phyloP scores from a whole-genome alignment of 2,797 vertebrate species.

The Onychomys torridus region DNA sequence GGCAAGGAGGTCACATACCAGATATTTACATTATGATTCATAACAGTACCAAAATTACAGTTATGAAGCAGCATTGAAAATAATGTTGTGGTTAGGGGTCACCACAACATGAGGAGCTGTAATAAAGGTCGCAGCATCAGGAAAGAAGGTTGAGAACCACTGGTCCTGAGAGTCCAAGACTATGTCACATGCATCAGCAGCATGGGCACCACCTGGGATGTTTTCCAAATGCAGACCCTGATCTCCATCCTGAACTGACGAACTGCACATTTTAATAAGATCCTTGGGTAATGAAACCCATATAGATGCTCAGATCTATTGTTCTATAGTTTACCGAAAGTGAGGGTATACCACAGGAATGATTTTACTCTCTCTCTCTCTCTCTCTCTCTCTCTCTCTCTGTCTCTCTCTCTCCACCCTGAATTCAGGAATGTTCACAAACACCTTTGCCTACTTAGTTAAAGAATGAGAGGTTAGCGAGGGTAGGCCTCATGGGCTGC shows the following conservation, averaged over 20 bases:
- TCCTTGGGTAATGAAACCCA: not conserved
- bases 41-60: not conserved
- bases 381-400: no score
- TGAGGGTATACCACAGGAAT: no score
- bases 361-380: no score
- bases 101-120: no score
- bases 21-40: not conserved
- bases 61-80: not conserved
- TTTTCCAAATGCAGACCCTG: not conserved
- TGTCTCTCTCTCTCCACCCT: no score
- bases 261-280: not conserved
- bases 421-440: not conserved
- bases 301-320: not conserved
- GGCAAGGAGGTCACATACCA: not conserved
- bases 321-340: not conserved
- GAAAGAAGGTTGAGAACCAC: not conserved
- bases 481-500: not conserved
- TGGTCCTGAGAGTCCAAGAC: not conserved
- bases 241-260: not conserved
- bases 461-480: not conserved
- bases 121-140: not conserved
- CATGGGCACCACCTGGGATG: not conserved
- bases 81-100: not conserved
- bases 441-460: not conserved
- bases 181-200: not conserved